Evolutionary conservation across 2,888 invertebrate species (phyloP).

Genomic region (Acronicta aceris): DNA sequence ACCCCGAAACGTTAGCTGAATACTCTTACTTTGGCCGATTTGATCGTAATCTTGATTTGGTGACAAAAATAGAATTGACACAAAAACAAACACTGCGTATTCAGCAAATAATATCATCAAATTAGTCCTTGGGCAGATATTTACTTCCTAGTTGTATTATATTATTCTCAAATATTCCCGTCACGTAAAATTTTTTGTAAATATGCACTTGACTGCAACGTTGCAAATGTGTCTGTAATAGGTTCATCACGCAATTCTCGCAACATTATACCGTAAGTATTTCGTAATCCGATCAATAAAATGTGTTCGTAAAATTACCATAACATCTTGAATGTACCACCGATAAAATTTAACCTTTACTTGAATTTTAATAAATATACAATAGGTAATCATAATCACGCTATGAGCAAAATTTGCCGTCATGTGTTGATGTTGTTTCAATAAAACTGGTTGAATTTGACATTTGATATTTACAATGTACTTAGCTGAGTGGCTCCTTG

Average conservation of each 20-base stretch:
- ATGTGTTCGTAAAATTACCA: conserved; percentile 39
- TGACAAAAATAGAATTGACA: conserved; percentile 42
- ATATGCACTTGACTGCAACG: conserved; percentile 18
- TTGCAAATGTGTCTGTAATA: conserved; percentile 14
- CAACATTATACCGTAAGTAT: conserved; percentile 6
- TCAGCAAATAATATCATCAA: not conserved
- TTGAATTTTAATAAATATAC: conserved; percentile 25
- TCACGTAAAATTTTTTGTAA: conserved; percentile 18
- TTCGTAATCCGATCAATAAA: conserved; percentile 40
- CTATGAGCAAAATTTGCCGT: conserved; percentile 20
- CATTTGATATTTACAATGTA: conserved; percentile 60
- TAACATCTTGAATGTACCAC: conserved; percentile 19
- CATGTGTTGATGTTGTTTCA: conserved; percentile 25
- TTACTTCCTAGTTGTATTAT: conserved; percentile 22
- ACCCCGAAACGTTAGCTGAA: conserved; percentile 60
- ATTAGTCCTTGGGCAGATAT: conserved; percentile 15
- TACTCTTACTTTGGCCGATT: conserved; percentile 66
- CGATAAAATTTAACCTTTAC: conserved; percentile 28
- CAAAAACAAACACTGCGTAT: conserved; percentile 25
- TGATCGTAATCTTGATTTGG: conserved; percentile 64
- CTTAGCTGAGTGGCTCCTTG: conserved; percentile 60
- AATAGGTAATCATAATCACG: conserved; percentile 26
- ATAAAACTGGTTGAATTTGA: conserved; percentile 44
- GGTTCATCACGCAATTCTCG: conserved; percentile 10
- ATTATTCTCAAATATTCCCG: conserved; percentile 15